Conservation (phyloP, 2,888 invertebrate species). For the Coenonympha glycerion region DNA sequence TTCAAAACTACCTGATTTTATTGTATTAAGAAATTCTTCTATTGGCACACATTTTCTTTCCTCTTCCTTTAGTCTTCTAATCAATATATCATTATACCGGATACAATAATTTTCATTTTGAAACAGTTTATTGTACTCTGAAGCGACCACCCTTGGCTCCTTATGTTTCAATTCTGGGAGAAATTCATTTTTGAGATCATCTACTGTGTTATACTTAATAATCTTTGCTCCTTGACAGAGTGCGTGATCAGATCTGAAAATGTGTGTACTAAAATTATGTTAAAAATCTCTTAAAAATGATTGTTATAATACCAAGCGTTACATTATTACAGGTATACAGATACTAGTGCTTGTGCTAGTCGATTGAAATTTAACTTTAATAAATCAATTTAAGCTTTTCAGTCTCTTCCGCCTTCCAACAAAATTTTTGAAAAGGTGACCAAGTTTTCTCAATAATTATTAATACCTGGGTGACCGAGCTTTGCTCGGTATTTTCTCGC, state of each 20-base stretch:
- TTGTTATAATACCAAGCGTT: too few relatives aligned
- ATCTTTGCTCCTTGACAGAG: conserved; percentile 37
- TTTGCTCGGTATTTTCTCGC: too few relatives aligned
- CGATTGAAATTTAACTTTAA: too few relatives aligned
- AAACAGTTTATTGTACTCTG: conserved; percentile 6
- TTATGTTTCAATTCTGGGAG: conserved; percentile 18
- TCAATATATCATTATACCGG: conserved; percentile 15
- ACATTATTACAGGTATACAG: too few relatives aligned
- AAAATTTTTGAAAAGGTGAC: too few relatives aligned
- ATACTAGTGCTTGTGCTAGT: too few relatives aligned
- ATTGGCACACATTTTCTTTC: background rate
- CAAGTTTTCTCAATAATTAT: too few relatives aligned
- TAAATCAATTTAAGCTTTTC: too few relatives aligned
- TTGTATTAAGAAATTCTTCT: conserved; percentile 1
- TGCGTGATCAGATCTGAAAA: conserved; percentile 41
- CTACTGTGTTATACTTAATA: conserved; percentile 42
- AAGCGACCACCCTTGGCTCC: background rate
- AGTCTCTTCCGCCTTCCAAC: too few relatives aligned
- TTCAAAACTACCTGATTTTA: conserved; percentile 2
- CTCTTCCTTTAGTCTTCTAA: conserved; percentile 3
- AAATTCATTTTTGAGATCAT: conserved; percentile 40
- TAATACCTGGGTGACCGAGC: too few relatives aligned
- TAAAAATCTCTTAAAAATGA: too few relatives aligned
- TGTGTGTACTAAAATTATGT: too few relatives aligned
- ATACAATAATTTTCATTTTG: conserved; percentile 18